These are phyloP conservation scores for Melanostoma mellinum DNA, from an alignment of 2,888 invertebrate genomes.

Conservation along the genomic window DNA sequence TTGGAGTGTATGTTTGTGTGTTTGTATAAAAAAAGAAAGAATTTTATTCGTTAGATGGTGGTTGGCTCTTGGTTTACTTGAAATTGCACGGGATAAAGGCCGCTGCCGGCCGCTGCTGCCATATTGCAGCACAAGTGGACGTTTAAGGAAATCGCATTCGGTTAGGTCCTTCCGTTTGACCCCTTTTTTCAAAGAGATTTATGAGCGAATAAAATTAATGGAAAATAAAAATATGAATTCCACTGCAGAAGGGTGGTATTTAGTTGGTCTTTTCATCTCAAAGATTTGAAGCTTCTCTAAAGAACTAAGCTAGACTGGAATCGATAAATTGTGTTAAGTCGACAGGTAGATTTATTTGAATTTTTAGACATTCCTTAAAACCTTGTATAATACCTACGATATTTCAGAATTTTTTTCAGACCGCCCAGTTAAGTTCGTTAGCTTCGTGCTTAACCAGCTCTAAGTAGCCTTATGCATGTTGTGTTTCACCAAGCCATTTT, in stretches of 20 bases:
- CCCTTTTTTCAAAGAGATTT: conserved; percentile 57
- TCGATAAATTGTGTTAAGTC: no score
- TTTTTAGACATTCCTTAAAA: no score
- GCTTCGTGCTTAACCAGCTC: no score
- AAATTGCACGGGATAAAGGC: conserved; percentile 62
- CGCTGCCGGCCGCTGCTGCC: conserved; percentile 33
- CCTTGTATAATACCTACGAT: no score
- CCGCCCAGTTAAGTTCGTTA: no score
- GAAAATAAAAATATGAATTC: conserved; percentile 52
- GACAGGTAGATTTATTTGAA: no score
- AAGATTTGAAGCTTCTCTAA: no score
- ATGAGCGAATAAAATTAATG: conserved; percentile 62
- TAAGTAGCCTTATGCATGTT: no score
- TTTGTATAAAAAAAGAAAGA: not conserved
- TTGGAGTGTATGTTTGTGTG: not conserved
- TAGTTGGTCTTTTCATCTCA: no score
- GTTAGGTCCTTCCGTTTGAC: conserved; percentile 68
- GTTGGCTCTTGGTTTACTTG: conserved; percentile 18
- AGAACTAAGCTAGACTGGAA: no score
- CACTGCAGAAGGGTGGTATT: conserved; percentile 24
- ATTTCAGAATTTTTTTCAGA: no score
- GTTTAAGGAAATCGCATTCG: conserved; percentile 71
- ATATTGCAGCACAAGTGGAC: conserved; percentile 66
- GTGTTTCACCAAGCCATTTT: no score
- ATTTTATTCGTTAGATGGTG: not conserved